These are phyloP conservation scores for Pollachius pollachius DNA, from an alignment of 2,113 vertebrate species.

Conservation along the genomic window DNA sequence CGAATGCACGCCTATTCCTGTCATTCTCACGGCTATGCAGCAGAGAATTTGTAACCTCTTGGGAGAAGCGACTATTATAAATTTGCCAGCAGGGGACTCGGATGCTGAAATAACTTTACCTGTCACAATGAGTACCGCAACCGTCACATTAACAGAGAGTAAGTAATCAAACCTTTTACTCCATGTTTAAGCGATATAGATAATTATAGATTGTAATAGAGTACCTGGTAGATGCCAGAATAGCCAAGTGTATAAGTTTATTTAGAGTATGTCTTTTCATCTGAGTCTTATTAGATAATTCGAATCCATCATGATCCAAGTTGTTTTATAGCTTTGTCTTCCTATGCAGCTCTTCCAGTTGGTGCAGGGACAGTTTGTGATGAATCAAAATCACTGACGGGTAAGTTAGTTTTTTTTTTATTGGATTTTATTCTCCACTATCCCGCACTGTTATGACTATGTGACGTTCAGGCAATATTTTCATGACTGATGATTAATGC, in stretches of 20 bases:
- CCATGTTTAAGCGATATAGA: background rate
- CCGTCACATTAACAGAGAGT: slow-evolving; percentile 90
- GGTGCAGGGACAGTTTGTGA: slow-evolving; percentile 61
- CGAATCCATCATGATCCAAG: too few species aligned
- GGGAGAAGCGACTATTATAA: slow-evolving; percentile 97
- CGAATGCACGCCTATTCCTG: slow-evolving; percentile 79
- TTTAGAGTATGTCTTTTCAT: too few species aligned
- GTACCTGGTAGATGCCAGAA: too few species aligned
- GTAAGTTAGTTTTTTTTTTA: slow-evolving; percentile 41
- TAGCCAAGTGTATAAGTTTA: too few species aligned
- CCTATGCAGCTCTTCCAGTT: slow-evolving; percentile 60
- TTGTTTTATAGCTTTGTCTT: too few species aligned
- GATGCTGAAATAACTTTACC: slow-evolving; percentile 84
- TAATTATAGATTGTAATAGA: background rate
- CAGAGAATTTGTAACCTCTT: slow-evolving; percentile 96
- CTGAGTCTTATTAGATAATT: too few species aligned
- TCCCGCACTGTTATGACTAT: background rate
- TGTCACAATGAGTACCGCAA: slow-evolving; percentile 72
- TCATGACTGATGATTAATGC: background rate
- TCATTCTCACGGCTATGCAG: slow-evolving; percentile 94
- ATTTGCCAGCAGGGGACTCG: slow-evolving; percentile 80
- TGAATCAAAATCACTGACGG: slow-evolving; percentile 66
- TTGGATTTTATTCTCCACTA: background rate
- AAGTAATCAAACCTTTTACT: slow-evolving; percentile 53
- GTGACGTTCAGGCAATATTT: background rate